Evolutionary conservation across 2,888 invertebrate genomes (phyloP), one percentile per base, ranked within the genome.

Genomic region (Gerris lacustris): DNA sequence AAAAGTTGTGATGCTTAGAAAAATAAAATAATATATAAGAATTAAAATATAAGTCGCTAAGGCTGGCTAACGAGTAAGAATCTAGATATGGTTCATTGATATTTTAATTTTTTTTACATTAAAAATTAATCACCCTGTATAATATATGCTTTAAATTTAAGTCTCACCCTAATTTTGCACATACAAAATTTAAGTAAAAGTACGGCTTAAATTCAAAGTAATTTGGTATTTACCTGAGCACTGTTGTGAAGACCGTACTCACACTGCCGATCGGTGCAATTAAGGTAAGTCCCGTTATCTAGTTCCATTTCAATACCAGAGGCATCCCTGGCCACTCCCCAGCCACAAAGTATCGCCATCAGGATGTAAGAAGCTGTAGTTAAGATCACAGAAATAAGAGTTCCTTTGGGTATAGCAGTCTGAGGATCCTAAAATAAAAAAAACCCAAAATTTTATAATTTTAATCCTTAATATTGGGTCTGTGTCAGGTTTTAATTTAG

Each of bases 391-490:
- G 98, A 94, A 44, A 94, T 80, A 5, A 99, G 83, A 0, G 98
- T 98, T 70, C 98, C 98, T 80, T 96, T 94, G 0, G 93, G 94
- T 76, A 94, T 93, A 0, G 92, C 88, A 73, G 85, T 87, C 82
- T 91, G 91, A 0, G 94, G 94, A 82, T 94, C 94, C 92, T 93
- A 79, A 11, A 78, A 78, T 72, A 72, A 47, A 71, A 66, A 67
- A 69, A 72, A 62, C 6, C 66, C 64, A 67, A n/a, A 6, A 70
- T 70, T 73, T 73, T 69, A 44, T 70, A 62, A 69, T 67, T 68
- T 70, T 55, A 69, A 70, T 70, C 31, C 47, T 45, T 44, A 68
- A 72, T 31, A 31, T 31, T 31, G 31, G 31, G 31, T 31, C 31
- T 31, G 31, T 31, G 31, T 31, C 4, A 31, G 31, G 31, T 31